These are phyloP conservation scores for Caenorhabditis panamensis DNA, from an alignment of 2,888 invertebrate genomes.

Conservation along the genomic window DNA sequence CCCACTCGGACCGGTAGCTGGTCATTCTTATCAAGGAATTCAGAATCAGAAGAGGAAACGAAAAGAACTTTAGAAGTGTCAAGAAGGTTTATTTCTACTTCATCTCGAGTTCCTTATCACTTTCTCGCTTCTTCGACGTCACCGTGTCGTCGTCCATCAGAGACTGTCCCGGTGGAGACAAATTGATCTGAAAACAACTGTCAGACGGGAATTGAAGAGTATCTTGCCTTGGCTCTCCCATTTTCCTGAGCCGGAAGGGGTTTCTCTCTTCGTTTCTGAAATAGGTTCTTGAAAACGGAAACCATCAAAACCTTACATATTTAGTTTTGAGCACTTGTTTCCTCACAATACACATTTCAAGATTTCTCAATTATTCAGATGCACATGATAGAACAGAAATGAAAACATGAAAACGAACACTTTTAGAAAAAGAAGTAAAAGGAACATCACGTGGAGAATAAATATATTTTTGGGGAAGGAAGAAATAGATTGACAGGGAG, in stretches of 20 bases:
- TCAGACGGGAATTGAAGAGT: neutral
- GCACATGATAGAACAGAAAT: constrained; percentile 36
- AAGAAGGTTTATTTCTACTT: neutral
- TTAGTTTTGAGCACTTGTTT: constrained; percentile 47
- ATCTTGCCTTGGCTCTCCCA: constrained; percentile 7
- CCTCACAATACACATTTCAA: constrained; percentile 47
- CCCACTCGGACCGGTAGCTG: constrained; percentile 17
- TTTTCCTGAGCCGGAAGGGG: constrained; percentile 9
- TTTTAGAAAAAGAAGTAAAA: neutral
- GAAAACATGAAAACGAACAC: constrained; percentile 1
- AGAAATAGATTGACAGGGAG: neutral
- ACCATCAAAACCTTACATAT: constrained; percentile 11
- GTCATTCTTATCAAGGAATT: constrained; percentile 25
- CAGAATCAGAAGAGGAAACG: constrained; percentile 2
- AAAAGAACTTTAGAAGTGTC: neutral
- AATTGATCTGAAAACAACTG: constrained; percentile 33
- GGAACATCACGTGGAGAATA: constrained; percentile 6
- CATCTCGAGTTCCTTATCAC: constrained; percentile 21
- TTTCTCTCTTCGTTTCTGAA: constrained; percentile 19
- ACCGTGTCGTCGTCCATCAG: constrained; percentile 43
- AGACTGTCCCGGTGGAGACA: constrained; percentile 46
- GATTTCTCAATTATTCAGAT: constrained; percentile 13
- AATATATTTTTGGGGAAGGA: neutral
- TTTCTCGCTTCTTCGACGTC: constrained; percentile 16
- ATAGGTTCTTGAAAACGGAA: neutral